A percentile compares a stretch with the other conserved stretches of the same genome.
These are phyloP conservation scores for Danionella cerebrum DNA, from an alignment of 2,113 vertebrate species.

Conservation along the genomic window DNA sequence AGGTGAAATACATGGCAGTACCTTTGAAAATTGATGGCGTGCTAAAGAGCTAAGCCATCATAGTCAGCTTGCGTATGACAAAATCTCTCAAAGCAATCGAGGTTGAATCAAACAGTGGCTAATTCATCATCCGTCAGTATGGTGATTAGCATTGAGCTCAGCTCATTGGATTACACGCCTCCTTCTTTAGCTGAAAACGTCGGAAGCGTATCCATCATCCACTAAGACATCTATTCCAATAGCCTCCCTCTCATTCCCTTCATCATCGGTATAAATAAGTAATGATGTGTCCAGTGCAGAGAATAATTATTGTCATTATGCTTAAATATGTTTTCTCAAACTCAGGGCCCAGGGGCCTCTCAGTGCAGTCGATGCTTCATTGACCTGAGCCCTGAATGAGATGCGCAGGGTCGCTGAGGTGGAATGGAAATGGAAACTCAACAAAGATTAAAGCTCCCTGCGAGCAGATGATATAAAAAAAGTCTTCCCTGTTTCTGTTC, in stretches of 20 bases:
- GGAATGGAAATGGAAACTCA: conserved; percentile 7
- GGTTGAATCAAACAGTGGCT: neutral
- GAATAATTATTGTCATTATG: conserved; percentile 37
- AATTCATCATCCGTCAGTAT: neutral
- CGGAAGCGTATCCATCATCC: conserved; percentile 12
- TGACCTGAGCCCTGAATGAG: conserved; percentile 29
- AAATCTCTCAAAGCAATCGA: conserved; percentile 9
- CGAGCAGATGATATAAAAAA: neutral
- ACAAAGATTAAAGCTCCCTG: neutral
- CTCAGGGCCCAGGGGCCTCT: conserved; percentile 5
- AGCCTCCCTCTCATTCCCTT: neutral
- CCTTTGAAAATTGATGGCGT: conserved; percentile 7
- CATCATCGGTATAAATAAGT: conserved; percentile 25
- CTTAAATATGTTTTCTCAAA: conserved; percentile 28
- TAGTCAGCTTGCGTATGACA: neutral
- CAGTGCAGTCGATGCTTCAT: conserved; percentile 23
- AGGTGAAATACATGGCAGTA: neutral
- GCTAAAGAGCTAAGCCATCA: conserved; percentile 12
- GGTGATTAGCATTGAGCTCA: neutral
- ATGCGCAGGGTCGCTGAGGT: conserved; percentile 11
- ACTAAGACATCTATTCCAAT: neutral
- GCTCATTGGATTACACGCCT: conserved; percentile 12
- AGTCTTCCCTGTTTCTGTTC: neutral
- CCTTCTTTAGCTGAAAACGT: neutral
- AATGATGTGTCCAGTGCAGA: conserved; percentile 18